Base-by-base conservation (phyloP, 2,888 invertebrate species). In the Stenurella melanura region DNA sequence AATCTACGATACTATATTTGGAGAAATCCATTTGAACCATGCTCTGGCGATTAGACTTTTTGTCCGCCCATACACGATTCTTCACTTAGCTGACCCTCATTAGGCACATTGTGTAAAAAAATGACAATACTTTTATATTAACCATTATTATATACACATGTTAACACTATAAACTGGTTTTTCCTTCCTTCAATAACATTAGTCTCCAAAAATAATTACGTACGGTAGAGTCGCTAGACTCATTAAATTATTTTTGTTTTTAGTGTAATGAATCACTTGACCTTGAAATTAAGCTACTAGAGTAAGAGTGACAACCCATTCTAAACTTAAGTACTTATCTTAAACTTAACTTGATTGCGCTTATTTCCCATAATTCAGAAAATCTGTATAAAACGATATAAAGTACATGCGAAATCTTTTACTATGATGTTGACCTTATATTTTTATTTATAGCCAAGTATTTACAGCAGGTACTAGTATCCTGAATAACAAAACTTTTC, bases 401-500 rank as follows among this genome's bases (percentile, higher is more conserved):
- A 21, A 42, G 42, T 42, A 21, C 50, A 50, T 6, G n/a, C 50
- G 42, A 26, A 18, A 68, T 30, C 15, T 60, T 70, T 70, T 70
- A 70, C 70, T 60, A 60, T 42, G 60, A 38, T 10, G 58, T 60
- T 70, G 70, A 70, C 70, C 70, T 70, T 70, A 60, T 34, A 69
- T 58, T 69, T 64, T 64, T 64, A 64, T 42, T 64, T 64, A 64
- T 34, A 50, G 30, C 60, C 19, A 58, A 15, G n/a, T 58, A 34
- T 70, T 70, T 60, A 42, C 58, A 60, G 21, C 60, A 70, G 70
- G 60, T 70, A 70, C 26, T 69, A 58, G n/a, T 56, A 57, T 57
- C 34, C 34, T 17, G 42, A 60, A 38, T 42, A 70, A 58, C 42
- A 70, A 58, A 42, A 60, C 18, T 17, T 64, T 34, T 64, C 34